Evolutionary conservation across 37 sponge, comb jelly and placozoan species (phyloP), one percentile per base, ranked within the genome.

Genomic region (Geodia barretti): DNA sequence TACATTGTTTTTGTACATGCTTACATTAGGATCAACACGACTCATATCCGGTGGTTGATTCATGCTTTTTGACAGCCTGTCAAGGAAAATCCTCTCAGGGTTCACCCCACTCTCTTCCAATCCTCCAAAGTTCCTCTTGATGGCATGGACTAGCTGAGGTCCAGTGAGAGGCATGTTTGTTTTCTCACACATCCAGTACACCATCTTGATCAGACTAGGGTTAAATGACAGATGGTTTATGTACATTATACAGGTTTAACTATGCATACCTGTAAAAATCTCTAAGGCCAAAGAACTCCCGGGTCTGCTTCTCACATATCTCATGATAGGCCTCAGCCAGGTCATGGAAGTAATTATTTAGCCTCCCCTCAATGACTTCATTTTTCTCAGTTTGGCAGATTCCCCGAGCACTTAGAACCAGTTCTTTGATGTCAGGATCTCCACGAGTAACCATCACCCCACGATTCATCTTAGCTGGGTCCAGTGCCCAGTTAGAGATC

Each of bases 381-480:
- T 82, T 67, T 8, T 68, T 60, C 43, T 41, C 66, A 78, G 77
- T 86, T 28, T 86, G 85, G 58, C 93, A 93, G 30, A 93, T 93
- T 25, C 93, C 90, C 77, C 41, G 47, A 24, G 97, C 97, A 91
- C 92, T 93, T 26, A 80, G 14, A 2, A 62, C 75, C 30, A 97
- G 84, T 41, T 97, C 95, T 1, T 84, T 64, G 19, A 23, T 43
- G 67, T 79, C 84, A 40, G 97, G 97, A 33, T 86, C 83, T 65
- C 92, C 95, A 77, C 97, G 89, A 32, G 89, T 89, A 17, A 97
- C 82, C 90, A 93, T 93, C 32, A 97, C 89, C 35, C 98, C 98
- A 75, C 98, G 62, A 77, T 98, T 98, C 98, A 98, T 98, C 80
- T 98, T 98, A 35, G 98, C 98, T 39, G 98, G 96, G 76, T 98